Evolutionary conservation across 2,888 invertebrate species (phyloP), one percentile per base, ranked within the genome.

Genomic region (Emmelina monodactyla): DNA sequence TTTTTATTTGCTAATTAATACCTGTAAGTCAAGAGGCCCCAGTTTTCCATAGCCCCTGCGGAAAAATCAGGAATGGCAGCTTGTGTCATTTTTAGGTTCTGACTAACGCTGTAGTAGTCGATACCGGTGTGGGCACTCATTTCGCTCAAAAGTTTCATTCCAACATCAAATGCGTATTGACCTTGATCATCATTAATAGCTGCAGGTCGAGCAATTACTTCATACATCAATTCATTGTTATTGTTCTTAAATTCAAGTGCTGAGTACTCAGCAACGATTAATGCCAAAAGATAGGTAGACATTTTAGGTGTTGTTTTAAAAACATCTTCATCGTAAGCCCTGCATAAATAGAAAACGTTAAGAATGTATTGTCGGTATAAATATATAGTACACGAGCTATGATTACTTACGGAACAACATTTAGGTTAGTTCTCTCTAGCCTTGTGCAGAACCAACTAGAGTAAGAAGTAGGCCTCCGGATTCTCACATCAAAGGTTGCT

Each of bases 31-130:
- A 91, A 82, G 28, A 92, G 65, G 4, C 91, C 92, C 90, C 91
- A 92, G 58, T 92, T 92, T 58, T 91, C 91, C 91, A 92, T 91
- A 40, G 91, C 91, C 35, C 88, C 88, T 46, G 88, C 86, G 16
- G 83, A 73, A 57, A 91, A 90, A 55, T 91, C 89, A 2, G 91
- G 88, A 41, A 92, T 85, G 1, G 91, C 87, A 6, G 90, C 87
- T 46, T 91, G 85, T 43, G 92, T 91, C 56, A 87, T 80, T 46
- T 80, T 81, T 3, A 79, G 40, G 19, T 68, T 49, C 0, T 44
- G 14, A n/a, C 82, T 68, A 50, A 86, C 83, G 2, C 58, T 45
- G 33, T 81, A 61, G 43, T 76, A 83, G 7, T 68, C 39, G 29
- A 78, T 45, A 2, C 38, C 82, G 46, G 91, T 83, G 58, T 86